Percentiles rank a stretch among this genome's conserved stretches.
These are phyloP conservation scores for Nothobranchius furzeri DNA, from an alignment of 2,113 vertebrate genomes.

Conservation along the genomic window DNA sequence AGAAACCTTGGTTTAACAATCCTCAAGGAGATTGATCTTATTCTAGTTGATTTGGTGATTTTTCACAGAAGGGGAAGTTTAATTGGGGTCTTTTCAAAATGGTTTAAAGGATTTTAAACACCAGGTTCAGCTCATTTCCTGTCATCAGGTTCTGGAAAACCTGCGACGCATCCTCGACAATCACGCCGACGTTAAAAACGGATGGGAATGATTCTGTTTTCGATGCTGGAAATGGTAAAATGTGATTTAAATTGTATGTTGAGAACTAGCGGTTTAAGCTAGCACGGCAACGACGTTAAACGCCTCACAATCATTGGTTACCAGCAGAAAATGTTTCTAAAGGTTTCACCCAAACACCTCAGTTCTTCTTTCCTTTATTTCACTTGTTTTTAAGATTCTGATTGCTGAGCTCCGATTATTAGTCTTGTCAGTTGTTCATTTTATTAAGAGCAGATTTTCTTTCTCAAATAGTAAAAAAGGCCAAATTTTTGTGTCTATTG, in stretches of 20 bases:
- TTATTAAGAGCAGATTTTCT: no score
- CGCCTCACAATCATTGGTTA: no score
- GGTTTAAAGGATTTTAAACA: constrained; percentile 9
- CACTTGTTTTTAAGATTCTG: background rate
- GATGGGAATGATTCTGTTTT: no score
- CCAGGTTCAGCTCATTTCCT: constrained; percentile 29
- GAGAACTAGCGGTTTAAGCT: no score
- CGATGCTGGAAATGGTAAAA: background rate
- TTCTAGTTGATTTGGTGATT: constrained; percentile 40
- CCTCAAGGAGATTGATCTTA: background rate
- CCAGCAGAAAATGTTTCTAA: no score
- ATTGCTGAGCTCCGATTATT: background rate
- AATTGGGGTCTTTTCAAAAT: constrained; percentile 5
- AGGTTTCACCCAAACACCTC: no score
- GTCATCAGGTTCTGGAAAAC: constrained; percentile 2
- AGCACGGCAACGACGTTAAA: no score
- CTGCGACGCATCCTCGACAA: constrained; percentile 44
- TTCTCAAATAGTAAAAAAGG: no score
- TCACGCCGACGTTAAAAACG: constrained; percentile 7
- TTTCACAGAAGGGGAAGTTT: constrained; percentile 15
- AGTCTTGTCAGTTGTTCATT: background rate
- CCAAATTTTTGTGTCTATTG: no score
- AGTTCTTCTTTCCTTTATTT: background rate
- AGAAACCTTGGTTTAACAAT: no score
- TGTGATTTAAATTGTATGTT: no score